phyloP scores from a whole-genome alignment of 2,797 vertebrate species.

The Thunnus albacares region DNA sequence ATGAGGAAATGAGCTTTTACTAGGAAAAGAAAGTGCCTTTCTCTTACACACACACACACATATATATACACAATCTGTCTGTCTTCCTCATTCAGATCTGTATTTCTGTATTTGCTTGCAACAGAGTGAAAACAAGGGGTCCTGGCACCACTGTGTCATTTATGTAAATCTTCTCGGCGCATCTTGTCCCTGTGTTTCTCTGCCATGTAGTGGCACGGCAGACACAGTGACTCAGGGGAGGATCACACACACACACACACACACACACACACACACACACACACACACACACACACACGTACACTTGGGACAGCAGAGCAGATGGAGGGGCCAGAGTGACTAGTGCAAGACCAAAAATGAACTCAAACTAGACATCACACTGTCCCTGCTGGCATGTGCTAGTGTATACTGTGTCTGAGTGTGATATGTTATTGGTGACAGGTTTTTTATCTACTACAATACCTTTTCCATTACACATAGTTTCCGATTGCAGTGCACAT shows the following conservation, averaged over 20 bases:
- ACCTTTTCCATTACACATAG: slow-evolving; percentile 36
- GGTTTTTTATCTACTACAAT: neutral
- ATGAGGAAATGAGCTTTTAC: neutral
- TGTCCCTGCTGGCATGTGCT: slow-evolving; percentile 56
- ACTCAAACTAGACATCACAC: slow-evolving; percentile 54
- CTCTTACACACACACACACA: neutral
- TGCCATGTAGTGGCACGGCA: slow-evolving; percentile 65
- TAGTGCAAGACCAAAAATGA: slow-evolving; percentile 69
- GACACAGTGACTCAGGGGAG: slow-evolving; percentile 63
- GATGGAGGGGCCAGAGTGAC: slow-evolving; percentile 70
- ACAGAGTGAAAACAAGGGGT: slow-evolving; percentile 62
- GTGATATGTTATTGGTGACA: slow-evolving; percentile 20
- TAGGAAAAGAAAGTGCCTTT: slow-evolving; percentile 15
- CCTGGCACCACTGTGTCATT: slow-evolving; percentile 60
- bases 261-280: slow-evolving; percentile 15
- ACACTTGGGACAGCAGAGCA: slow-evolving; percentile 61
- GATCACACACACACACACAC: slow-evolving; percentile 30
- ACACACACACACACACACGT: slow-evolving; percentile 7
- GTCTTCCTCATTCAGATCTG: slow-evolving; percentile 43
- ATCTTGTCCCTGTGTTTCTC: slow-evolving; percentile 65
- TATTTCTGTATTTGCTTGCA: slow-evolving; percentile 61
- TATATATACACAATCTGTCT: slow-evolving; percentile 34
- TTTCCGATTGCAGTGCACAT: neutral
- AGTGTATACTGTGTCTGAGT: slow-evolving; percentile 32
- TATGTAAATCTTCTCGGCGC: slow-evolving; percentile 59